phyloP scores from a whole-genome alignment of 2,797 vertebrate genomes.

The Clarias pachynema region DNA sequence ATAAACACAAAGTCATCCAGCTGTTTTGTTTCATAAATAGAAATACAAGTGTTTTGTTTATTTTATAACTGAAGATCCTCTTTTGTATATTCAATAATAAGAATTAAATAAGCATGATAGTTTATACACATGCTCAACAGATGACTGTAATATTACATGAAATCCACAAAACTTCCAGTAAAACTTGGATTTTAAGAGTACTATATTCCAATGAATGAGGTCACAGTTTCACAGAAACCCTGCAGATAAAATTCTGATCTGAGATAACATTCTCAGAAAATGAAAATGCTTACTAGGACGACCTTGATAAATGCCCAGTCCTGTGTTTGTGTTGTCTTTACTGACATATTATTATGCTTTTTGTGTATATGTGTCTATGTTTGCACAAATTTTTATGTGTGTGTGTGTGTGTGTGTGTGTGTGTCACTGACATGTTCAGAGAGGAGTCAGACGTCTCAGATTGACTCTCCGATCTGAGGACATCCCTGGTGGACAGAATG shows the following conservation, averaged over 20 bases:
- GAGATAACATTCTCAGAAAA: constrained; percentile 12
- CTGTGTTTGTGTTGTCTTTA: neutral
- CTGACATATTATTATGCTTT: neutral
- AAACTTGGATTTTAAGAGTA: neutral
- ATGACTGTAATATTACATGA: neutral
- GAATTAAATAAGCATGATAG: neutral
- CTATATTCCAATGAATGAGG: neutral
- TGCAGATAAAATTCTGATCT: constrained; percentile 2
- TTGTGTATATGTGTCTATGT: constrained; percentile 16
- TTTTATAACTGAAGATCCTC: neutral
- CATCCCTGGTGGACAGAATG: constrained; percentile 65
- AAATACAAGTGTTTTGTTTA: neutral
- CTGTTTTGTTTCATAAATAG: neutral
- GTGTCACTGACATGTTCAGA: constrained; percentile 67
- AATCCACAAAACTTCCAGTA: neutral
- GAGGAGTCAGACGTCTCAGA: constrained; percentile 84
- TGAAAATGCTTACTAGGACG: neutral
- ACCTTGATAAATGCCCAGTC: neutral
- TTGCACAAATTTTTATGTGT: constrained; percentile 7
- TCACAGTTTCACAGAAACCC: constrained; percentile 26
- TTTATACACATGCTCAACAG: neutral
- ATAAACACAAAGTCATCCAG: neutral
- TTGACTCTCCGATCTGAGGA: constrained; percentile 86
- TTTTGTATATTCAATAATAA: neutral
- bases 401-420: constrained; percentile 8